phyloP scores from a whole-genome alignment of 1,140 invertebrate genomes.

The Dreissena polymorpha region DNA sequence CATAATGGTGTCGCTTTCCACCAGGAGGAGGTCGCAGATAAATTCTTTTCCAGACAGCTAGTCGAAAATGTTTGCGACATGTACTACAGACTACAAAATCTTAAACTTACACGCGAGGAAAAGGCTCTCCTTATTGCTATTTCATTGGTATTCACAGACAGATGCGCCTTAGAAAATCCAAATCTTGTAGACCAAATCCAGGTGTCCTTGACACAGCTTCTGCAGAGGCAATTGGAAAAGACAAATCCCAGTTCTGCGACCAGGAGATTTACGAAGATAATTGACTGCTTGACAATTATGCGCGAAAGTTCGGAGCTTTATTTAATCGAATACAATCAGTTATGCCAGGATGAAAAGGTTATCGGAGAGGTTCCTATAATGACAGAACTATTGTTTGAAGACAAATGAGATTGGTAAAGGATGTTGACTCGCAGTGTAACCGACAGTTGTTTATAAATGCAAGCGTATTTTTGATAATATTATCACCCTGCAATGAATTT shows the following conservation, averaged over 20 bases:
- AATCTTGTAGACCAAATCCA: slow-evolving; percentile 18
- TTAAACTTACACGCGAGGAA: slow-evolving; percentile 37
- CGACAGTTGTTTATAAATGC: too few relatives aligned
- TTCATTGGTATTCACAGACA: slow-evolving; percentile 28
- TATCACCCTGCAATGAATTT: too few relatives aligned
- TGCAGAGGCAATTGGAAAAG: slow-evolving; percentile 25
- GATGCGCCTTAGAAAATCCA: slow-evolving; percentile 20
- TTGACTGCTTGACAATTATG: slow-evolving; percentile 36
- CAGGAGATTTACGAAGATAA: slow-evolving; percentile 45
- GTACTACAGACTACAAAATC: slow-evolving; percentile 33
- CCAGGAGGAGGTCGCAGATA: slow-evolving; percentile 41
- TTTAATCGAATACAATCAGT: slow-evolving; percentile 31
- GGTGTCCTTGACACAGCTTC: neutral
- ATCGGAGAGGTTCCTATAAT: slow-evolving; percentile 48
- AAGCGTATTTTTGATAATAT: too few relatives aligned
- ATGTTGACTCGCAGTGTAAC: too few relatives aligned
- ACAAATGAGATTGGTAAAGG: neutral
- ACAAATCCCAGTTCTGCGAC: neutral
- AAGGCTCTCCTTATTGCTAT: slow-evolving; percentile 33
- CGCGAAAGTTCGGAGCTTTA: slow-evolving; percentile 36
- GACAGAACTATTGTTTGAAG: slow-evolving; percentile 49
- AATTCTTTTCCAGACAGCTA: slow-evolving; percentile 44
- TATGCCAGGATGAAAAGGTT: slow-evolving; percentile 43
- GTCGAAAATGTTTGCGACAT: slow-evolving; percentile 29
- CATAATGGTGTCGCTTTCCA: slow-evolving; percentile 39